Evolutionary conservation across 92 coral and sea anemone genomes (phyloP).

Genomic region (Siderastrea siderea): DNA sequence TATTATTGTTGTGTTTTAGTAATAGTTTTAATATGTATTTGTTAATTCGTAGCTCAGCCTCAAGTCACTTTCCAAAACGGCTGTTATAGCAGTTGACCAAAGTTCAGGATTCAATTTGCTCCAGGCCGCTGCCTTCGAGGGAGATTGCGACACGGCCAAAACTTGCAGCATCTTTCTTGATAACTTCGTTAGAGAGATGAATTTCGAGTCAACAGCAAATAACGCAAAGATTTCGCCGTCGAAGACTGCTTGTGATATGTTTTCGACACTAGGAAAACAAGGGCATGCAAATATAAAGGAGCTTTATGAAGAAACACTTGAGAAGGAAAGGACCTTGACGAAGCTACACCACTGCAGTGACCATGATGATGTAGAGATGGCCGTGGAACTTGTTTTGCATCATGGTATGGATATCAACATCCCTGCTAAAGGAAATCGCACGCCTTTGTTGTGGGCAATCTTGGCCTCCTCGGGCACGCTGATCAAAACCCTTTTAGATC

Average conservation of each 20-base stretch:
- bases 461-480: not conserved
- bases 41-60: conserved; percentile 1
- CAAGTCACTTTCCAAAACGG: not conserved
- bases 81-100: not conserved
- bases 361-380: not conserved
- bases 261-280: not conserved
- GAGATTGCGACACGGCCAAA: not conserved
- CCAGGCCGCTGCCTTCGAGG: conserved; percentile 17
- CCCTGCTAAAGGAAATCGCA: conserved; percentile 15
- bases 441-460: not conserved
- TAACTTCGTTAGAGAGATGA: not conserved
- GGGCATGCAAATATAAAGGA: not conserved
- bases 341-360: not conserved
- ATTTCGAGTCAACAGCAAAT: not conserved
- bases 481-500: not conserved
- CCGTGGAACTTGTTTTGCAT: conserved; percentile 22
- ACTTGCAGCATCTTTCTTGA: not conserved
- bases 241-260: not conserved
- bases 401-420: not conserved
- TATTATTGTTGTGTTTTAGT: no score
- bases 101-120: conserved; percentile 17
- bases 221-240: not conserved
- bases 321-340: not conserved
- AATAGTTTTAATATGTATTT: no score
- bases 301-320: not conserved